A percentile compares a stretch with the other conserved stretches of the same genome.
phyloP scores from a whole-genome alignment of 2,113 vertebrate species.

The Burhinus oedicnemus region DNA sequence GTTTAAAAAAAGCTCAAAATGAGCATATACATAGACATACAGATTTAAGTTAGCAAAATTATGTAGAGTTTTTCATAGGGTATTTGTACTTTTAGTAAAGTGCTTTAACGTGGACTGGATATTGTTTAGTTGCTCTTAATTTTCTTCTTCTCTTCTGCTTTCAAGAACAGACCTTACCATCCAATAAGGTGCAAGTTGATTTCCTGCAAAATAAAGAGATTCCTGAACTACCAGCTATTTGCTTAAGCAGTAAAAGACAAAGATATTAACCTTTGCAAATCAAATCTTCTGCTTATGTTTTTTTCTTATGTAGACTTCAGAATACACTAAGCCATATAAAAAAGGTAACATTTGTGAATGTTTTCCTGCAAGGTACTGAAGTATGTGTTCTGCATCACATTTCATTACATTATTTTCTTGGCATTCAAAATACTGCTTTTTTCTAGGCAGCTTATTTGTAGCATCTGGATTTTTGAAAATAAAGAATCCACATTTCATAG shows the following conservation, averaged over 20 bases:
- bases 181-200: neutral
- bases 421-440: neutral
- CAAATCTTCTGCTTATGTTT: neutral
- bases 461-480: neutral
- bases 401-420: neutral
- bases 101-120: neutral
- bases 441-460: neutral
- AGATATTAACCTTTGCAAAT: neutral
- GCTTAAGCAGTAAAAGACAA: neutral
- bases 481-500: neutral
- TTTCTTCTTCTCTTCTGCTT: neutral
- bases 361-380: neutral
- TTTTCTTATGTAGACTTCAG: neutral
- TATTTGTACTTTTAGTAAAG: neutral
- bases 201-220: neutral
- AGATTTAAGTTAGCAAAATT: neutral
- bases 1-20: slow-evolving; percentile 10
- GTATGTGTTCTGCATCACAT: neutral
- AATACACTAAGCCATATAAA: neutral
- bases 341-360: neutral
- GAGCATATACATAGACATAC: neutral
- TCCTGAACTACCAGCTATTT: neutral
- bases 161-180: neutral
- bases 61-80: fast-evolving
- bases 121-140: neutral